A percentile compares a stretch with the other conserved stretches of the same genome.
These are phyloP conservation scores for Corythornis leucogaster DNA, from an alignment of 2,797 vertebrate genomes.

Conservation along the genomic window DNA sequence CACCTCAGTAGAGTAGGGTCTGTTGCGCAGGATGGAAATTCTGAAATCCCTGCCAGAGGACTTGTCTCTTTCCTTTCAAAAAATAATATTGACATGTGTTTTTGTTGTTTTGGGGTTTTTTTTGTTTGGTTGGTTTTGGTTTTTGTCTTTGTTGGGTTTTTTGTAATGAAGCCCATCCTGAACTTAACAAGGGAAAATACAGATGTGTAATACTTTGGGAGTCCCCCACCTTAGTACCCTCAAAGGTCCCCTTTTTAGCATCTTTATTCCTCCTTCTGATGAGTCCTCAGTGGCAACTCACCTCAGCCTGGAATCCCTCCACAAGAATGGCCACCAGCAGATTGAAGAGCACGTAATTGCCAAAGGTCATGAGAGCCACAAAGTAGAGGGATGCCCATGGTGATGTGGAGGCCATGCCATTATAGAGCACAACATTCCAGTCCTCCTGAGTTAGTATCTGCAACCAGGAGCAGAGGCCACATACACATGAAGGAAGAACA, in stretches of 20 bases:
- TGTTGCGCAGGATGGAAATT: background rate
- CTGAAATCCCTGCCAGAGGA: background rate
- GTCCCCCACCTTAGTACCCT: background rate
- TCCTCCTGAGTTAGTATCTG: conserved; percentile 99
- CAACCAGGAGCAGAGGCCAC: background rate
- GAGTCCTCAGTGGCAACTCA: conserved; percentile 64
- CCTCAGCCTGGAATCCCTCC: conserved; percentile 98
- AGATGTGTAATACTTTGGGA: background rate
- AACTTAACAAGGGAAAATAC: background rate
- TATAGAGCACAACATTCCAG: conserved; percentile 98
- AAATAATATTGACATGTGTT: background rate
- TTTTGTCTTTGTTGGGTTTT: background rate
- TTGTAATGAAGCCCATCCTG: background rate
- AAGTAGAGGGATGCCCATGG: conserved; percentile 97
- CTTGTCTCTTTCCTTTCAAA: background rate
- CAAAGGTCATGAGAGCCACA: conserved; percentile 98
- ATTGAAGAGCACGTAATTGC: conserved; percentile 99
- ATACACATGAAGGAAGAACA: background rate
- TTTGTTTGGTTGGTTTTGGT: too few species aligned
- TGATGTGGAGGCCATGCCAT: conserved; percentile 97
- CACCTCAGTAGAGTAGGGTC: background rate
- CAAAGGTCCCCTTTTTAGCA: background rate
- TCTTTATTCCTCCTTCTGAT: background rate
- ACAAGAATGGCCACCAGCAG: conserved; percentile 97
- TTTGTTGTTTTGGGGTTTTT: background rate